Conservation (phyloP, 1,140 invertebrate species). For the Neotoxoptera formosana region DNA sequence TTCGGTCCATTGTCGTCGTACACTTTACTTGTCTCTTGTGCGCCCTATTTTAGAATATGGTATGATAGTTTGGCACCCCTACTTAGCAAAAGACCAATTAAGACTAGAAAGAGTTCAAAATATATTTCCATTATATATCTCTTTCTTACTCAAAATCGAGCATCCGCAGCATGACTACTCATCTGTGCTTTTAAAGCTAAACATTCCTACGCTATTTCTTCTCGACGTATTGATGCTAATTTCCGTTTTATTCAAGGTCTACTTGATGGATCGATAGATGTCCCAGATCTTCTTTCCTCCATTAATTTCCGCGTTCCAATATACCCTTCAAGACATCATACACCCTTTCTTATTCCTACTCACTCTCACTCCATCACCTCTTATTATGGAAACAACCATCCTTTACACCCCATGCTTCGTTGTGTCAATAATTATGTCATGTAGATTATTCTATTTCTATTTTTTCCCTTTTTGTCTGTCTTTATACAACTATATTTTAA, state of each 20-base stretch:
- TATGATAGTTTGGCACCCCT: not conserved
- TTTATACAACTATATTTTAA: not conserved
- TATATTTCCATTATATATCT: too few species aligned
- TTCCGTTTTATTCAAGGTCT: not conserved
- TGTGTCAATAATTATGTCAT: too few species aligned
- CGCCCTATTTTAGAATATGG: not conserved
- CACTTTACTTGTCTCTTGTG: not conserved
- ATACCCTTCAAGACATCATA: not conserved
- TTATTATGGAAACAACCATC: not conserved
- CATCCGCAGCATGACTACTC: not conserved
- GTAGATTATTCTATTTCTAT: not conserved
- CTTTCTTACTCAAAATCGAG: too few species aligned
- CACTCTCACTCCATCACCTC: not conserved
- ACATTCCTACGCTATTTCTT: not conserved
- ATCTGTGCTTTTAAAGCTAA: not conserved
- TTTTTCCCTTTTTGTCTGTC: not conserved
- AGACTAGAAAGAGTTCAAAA: not conserved
- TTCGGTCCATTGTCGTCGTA: not conserved
- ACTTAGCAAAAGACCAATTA: not conserved
- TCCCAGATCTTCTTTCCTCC: not conserved
- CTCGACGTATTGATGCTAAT: not conserved
- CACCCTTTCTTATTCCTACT: conserved; percentile 4
- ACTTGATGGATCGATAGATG: not conserved
- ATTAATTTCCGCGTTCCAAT: not conserved
- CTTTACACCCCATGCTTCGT: not conserved